phyloP scores from a whole-genome alignment of 2,113 vertebrate species.

The Oncorhynchus clarkii region DNA sequence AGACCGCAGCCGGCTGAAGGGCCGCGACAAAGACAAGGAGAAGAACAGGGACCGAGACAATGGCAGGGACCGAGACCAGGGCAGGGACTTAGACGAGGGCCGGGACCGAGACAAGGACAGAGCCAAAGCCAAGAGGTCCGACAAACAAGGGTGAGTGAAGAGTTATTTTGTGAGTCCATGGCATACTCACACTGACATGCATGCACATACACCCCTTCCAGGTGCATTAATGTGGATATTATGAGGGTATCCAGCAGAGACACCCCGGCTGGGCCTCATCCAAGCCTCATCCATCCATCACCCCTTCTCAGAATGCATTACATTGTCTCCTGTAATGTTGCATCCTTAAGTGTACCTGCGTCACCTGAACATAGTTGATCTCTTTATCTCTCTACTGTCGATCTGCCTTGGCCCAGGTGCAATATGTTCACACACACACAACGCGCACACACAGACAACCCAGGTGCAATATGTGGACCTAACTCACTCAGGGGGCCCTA shows the following conservation, averaged over 20 bases:
- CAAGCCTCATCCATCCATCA: background rate
- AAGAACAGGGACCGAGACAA: conserved; percentile 58
- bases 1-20: conserved; percentile 77
- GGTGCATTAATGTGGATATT: background rate
- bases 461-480: too few relatives aligned
- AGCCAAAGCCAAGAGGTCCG: conserved; percentile 48
- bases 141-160: conserved; percentile 60
- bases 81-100: conserved; percentile 23
- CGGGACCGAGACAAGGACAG: conserved; percentile 28
- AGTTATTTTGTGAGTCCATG: too few relatives aligned
- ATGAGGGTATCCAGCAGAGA: background rate
- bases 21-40: conserved; percentile 74
- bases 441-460: background rate
- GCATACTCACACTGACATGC: background rate
- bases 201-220: background rate
- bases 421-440: background rate
- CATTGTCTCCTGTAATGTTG: background rate
- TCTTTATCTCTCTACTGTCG: background rate
- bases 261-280: background rate
- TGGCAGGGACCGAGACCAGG: conserved; percentile 65
- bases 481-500: too few relatives aligned
- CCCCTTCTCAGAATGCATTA: background rate
- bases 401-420: background rate
- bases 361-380: background rate
- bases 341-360: background rate